phyloP scores from a whole-genome alignment of 2,113 vertebrate species.

The Rostratula benghalensis region DNA sequence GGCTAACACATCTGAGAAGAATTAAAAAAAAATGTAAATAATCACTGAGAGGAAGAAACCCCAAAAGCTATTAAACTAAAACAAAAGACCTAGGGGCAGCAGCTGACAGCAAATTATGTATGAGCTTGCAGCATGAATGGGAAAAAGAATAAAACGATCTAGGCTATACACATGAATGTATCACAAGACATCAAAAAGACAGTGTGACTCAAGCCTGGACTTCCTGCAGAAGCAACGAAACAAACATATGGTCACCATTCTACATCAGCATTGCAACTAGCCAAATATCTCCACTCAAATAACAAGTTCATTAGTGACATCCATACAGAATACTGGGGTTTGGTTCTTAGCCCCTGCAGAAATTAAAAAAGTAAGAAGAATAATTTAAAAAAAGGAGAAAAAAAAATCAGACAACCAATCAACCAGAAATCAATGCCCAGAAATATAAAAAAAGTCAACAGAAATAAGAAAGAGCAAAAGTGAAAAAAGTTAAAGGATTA shows the following conservation, averaged over 20 bases:
- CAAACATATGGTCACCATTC: not conserved
- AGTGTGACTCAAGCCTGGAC: not conserved
- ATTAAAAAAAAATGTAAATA: slow-evolving; percentile 62
- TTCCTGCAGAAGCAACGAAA: not conserved
- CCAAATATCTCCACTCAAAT: not conserved
- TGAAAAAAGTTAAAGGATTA: not conserved
- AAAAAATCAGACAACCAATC: not conserved
- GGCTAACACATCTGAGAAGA: slow-evolving; percentile 54
- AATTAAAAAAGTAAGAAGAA: not conserved
- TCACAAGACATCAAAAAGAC: not conserved
- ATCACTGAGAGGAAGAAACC: slow-evolving; percentile 48
- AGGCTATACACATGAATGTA: not conserved
- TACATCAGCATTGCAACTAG: not conserved
- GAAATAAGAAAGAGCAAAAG: not conserved
- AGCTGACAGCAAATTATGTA: slow-evolving; percentile 58
- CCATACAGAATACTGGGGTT: not conserved
- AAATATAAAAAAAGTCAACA: not conserved
- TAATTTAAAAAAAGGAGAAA: too few species aligned
- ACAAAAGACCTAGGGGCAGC: slow-evolving; percentile 58
- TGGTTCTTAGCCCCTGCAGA: not conserved
- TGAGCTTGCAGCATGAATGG: slow-evolving; percentile 14
- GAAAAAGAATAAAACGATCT: slow-evolving; percentile 30
- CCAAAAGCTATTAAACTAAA: slow-evolving; percentile 49
- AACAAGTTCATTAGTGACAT: not conserved
- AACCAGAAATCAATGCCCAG: accelerated